Evolutionary conservation across 2,113 vertebrate species (phyloP).

Genomic region (Lepisosteus oculatus): DNA sequence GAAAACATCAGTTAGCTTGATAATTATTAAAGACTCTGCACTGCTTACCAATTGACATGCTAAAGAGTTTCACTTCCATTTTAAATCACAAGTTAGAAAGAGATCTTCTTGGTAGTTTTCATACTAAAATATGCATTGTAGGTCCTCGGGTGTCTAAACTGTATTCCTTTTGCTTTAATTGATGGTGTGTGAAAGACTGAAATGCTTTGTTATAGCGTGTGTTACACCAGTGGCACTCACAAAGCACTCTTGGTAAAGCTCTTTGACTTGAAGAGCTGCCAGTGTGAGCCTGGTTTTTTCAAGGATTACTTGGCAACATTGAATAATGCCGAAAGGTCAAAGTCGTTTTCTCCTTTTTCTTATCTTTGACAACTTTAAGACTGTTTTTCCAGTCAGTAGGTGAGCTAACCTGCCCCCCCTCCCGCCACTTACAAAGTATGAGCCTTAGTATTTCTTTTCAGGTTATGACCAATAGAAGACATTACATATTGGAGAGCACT

Average conservation of each 20-base stretch:
- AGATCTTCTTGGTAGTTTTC: background rate
- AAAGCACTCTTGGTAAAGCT: background rate
- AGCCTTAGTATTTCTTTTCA: background rate
- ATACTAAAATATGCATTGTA: background rate
- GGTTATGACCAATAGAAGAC: too few species aligned
- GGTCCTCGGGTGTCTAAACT: background rate
- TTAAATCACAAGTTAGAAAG: background rate
- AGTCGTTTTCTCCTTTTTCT: background rate
- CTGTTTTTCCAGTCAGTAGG: background rate
- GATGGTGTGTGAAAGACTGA: background rate
- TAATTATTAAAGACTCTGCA: constrained; percentile 33
- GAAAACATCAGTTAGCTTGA: constrained; percentile 14
- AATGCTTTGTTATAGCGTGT: background rate
- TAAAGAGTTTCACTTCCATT: background rate
- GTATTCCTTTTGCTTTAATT: background rate
- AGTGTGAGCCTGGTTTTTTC: background rate
- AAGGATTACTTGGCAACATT: background rate
- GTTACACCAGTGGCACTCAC: background rate
- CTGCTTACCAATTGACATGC: background rate
- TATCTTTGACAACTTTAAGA: background rate
- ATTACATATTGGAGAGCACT: too few species aligned
- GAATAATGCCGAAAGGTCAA: background rate
- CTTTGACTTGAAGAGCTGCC: background rate
- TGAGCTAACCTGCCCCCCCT: background rate
- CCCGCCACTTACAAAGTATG: background rate